phyloP scores from a whole-genome alignment of 2,113 vertebrate genomes.

The Phyllopteryx taeniolatus region DNA sequence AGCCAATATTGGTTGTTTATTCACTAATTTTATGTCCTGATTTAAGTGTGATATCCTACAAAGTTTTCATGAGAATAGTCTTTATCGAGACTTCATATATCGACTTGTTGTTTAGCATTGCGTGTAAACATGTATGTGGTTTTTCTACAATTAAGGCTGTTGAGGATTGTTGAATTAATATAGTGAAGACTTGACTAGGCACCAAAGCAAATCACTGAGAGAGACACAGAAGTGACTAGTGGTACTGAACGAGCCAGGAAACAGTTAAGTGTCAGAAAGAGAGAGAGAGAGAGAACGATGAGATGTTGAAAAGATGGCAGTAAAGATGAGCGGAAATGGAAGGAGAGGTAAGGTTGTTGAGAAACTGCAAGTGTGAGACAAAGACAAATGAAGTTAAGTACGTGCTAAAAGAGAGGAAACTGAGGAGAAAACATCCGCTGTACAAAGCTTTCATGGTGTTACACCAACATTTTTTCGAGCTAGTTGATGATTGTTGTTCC shows the following conservation, averaged over 20 bases:
- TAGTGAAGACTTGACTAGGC: constrained; percentile 36
- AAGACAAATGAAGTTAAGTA: constrained; percentile 21
- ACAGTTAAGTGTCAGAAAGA: constrained; percentile 16
- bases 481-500: constrained; percentile 49
- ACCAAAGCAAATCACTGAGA: constrained; percentile 63
- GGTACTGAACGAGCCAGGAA: constrained; percentile 17
- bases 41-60: background rate
- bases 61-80: background rate
- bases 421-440: constrained; percentile 12
- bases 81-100: background rate
- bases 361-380: constrained; percentile 25
- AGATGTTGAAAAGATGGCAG: constrained; percentile 45
- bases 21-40: background rate
- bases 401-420: constrained; percentile 7
- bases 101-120: background rate
- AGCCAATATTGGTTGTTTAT: background rate
- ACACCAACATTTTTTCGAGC: constrained; percentile 48
- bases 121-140: background rate
- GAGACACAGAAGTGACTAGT: constrained; percentile 26
- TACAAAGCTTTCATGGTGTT: constrained; percentile 67
- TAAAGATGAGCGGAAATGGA: constrained; percentile 15
- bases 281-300: constrained; percentile 8
- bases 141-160: background rate
- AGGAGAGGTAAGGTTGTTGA: background rate
- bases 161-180: background rate